phyloP scores from a whole-genome alignment of 2,113 vertebrate species.

The Rhinoptilus africanus region DNA sequence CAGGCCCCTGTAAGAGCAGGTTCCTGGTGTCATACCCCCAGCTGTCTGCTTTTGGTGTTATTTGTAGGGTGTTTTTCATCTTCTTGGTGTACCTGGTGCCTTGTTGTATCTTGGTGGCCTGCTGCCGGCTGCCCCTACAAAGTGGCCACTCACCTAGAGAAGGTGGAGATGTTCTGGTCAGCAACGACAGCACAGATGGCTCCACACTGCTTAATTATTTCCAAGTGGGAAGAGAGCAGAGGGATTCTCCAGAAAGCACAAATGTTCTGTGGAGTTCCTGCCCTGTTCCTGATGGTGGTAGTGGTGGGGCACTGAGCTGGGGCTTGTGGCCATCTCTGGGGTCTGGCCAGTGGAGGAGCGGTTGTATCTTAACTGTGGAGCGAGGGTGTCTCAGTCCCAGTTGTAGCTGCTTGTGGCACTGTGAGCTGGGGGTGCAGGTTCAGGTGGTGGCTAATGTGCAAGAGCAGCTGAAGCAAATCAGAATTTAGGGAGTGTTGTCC shows the following conservation, averaged over 20 bases:
- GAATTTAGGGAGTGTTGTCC: too few species aligned
- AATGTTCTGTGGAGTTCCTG: neutral
- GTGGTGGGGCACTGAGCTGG: neutral
- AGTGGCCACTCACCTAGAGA: fast-evolving
- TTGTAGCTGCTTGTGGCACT: fast-evolving
- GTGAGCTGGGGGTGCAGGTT: neutral
- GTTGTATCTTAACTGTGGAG: neutral
- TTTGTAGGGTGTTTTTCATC: neutral
- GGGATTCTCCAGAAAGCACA: fast-evolving
- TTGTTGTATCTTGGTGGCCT: too few species aligned
- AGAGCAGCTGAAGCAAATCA: neutral
- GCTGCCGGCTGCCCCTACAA: fast-evolving
- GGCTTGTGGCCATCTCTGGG: fast-evolving
- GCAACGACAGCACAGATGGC: neutral
- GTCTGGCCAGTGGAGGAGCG: fast-evolving
- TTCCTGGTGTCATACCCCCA: fast-evolving
- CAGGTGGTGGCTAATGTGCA: fast-evolving
- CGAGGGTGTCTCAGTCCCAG: too few species aligned
- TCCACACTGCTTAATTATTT: fast-evolving
- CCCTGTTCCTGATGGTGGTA: neutral
- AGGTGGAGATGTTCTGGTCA: neutral
- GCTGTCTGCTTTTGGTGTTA: fast-evolving
- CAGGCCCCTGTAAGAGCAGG: too few species aligned
- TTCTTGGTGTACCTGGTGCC: neutral
- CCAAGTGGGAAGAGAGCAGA: fast-evolving